A percentile compares a stretch with the other conserved stretches of the same genome.
These are phyloP conservation scores for Gorilla gorilla DNA, from an alignment of 2,113 vertebrate species.

Conservation along the genomic window DNA sequence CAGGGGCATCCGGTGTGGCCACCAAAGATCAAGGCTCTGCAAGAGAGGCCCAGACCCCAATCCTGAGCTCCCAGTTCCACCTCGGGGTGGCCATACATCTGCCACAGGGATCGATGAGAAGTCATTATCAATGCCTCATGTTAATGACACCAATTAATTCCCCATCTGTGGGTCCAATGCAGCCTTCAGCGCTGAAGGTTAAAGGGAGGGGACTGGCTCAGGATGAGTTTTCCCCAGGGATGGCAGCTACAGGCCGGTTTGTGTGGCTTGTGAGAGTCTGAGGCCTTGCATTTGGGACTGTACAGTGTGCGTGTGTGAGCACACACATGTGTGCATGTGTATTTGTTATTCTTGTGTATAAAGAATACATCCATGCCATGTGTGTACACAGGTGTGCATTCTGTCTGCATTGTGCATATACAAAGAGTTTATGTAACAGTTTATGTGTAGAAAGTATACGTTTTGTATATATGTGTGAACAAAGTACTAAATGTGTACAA, in stretches of 20 bases:
- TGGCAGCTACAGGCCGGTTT: constrained; percentile 64
- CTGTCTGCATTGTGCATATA: background rate
- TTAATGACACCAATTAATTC: constrained; percentile 99
- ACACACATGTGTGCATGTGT: background rate
- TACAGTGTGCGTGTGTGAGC: background rate
- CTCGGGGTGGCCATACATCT: constrained; percentile 91
- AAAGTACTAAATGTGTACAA: background rate
- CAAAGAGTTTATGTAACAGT: background rate
- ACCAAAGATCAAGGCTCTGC: background rate
- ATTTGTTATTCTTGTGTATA: background rate
- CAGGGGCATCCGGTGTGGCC: background rate
- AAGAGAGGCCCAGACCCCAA: background rate
- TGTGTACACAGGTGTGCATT: background rate
- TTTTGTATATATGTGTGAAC: background rate
- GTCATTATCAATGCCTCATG: constrained; percentile 97
- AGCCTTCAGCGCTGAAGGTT: constrained; percentile 93
- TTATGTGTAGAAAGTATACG: background rate
- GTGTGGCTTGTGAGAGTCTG: background rate
- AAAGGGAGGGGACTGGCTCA: constrained; percentile 89
- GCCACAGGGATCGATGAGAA: constrained; percentile 95
- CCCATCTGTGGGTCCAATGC: constrained; percentile 93
- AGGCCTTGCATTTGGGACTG: background rate
- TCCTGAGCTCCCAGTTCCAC: constrained; percentile 87
- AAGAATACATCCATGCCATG: background rate
- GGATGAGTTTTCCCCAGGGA: constrained; percentile 86